Evolutionary conservation across 2,888 invertebrate genomes (phyloP).

Genomic region (Nemapogon koenigi): DNA sequence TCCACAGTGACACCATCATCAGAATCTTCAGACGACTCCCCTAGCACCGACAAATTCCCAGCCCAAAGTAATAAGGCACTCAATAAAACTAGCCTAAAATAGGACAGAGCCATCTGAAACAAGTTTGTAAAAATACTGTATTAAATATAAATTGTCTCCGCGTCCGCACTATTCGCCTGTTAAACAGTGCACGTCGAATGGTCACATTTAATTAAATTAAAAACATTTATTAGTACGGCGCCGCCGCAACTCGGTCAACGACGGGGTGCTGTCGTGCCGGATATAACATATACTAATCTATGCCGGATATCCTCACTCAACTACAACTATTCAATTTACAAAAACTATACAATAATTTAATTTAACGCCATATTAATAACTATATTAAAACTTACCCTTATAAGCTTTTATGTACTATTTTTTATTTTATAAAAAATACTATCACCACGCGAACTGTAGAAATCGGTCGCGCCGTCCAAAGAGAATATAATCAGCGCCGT

Average conservation of each 20-base stretch:
- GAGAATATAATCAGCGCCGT: too few relatives aligned
- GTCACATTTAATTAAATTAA: conserved; percentile 32
- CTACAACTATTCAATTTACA: too few relatives aligned
- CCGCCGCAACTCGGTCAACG: conserved; percentile 5
- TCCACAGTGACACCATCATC: conserved; percentile 45
- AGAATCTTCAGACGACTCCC: conserved; percentile 28
- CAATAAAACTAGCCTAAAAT: conserved; percentile 28
- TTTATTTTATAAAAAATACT: too few relatives aligned
- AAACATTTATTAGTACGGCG: conserved; percentile 2
- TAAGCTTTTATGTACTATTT: too few relatives aligned
- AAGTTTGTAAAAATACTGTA: too few relatives aligned
- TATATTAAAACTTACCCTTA: too few relatives aligned
- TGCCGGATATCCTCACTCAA: conserved; percentile 53
- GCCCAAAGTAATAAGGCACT: conserved; percentile 36
- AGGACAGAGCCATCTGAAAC: conserved; percentile 50
- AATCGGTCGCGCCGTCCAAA: too few relatives aligned
- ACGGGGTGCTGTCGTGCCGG: too few relatives aligned
- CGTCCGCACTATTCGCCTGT: conserved; percentile 2
- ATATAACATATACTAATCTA: too few relatives aligned
- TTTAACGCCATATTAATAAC: too few relatives aligned
- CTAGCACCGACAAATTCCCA: conserved; percentile 23
- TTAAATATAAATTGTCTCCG: conserved; percentile 14
- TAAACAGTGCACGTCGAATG: conserved; percentile 9
- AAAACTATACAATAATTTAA: too few relatives aligned
- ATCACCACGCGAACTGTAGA: too few relatives aligned